Evolutionary conservation across 2,888 invertebrate genomes (phyloP).

Genomic region (Hypsopygia costalis): DNA sequence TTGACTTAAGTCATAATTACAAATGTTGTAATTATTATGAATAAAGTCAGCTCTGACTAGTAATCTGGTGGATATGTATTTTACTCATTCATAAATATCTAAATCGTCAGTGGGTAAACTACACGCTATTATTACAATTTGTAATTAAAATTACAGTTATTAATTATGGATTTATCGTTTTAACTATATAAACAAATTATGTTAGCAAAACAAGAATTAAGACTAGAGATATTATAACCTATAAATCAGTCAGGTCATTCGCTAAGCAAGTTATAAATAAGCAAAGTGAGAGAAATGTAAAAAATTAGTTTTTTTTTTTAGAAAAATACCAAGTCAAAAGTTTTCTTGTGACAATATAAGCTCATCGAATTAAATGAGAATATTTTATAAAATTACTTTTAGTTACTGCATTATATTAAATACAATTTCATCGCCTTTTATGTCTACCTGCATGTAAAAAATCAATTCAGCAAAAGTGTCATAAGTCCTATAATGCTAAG

Average conservation of each 20-base stretch:
- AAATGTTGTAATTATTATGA: slow-evolving; percentile 11
- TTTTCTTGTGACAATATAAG: slow-evolving; percentile 16
- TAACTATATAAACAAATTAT: slow-evolving; percentile 22
- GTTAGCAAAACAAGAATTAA: slow-evolving; percentile 36
- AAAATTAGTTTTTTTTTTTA: slow-evolving; percentile 6
- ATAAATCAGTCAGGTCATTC: slow-evolving; percentile 63
- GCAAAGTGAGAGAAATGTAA: slow-evolving; percentile 8
- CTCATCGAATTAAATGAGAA: slow-evolving; percentile 23
- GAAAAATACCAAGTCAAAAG: slow-evolving; percentile 9
- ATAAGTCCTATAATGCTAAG: slow-evolving; percentile 17
- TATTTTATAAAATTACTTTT: slow-evolving; percentile 19
- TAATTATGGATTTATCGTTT: slow-evolving; percentile 28
- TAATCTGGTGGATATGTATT: slow-evolving; percentile 61
- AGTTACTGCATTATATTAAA: neutral
- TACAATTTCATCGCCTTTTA: neutral
- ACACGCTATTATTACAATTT: slow-evolving; percentile 37
- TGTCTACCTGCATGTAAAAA: neutral
- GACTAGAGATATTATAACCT: slow-evolving; percentile 61
- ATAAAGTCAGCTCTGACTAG: slow-evolving; percentile 38
- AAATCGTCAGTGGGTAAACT: slow-evolving; percentile 31
- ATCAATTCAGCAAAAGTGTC: slow-evolving; percentile 14
- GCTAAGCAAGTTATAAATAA: slow-evolving; percentile 37
- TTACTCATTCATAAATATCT: slow-evolving; percentile 37
- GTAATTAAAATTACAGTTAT: slow-evolving; percentile 32
- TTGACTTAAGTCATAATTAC: too few species aligned